phyloP scores from a whole-genome alignment of 2,888 invertebrate species.

The Pelosia muscerda region DNA sequence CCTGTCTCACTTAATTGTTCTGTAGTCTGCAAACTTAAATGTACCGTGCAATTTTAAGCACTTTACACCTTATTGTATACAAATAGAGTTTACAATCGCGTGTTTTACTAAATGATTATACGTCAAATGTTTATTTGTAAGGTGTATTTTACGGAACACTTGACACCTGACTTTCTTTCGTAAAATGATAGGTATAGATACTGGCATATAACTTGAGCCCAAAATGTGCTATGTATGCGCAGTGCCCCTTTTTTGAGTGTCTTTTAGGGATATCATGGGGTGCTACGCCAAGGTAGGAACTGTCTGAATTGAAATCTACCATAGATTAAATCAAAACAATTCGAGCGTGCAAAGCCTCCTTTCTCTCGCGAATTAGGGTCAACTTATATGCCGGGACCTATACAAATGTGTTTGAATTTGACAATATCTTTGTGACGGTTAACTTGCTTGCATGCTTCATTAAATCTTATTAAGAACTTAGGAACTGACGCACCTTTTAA shows the following conservation, averaged over 20 bases:
- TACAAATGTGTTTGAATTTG: conserved; percentile 40
- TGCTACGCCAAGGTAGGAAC: too few species aligned
- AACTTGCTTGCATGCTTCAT: conserved; percentile 27
- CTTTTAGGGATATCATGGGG: too few species aligned
- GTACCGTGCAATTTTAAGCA: conserved; percentile 10
- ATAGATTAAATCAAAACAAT: too few species aligned
- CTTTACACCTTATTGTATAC: conserved; percentile 24
- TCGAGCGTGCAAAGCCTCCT: too few species aligned
- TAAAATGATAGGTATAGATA: conserved; percentile 39
- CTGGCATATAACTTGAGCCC: too few species aligned
- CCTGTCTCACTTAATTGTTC: conserved; percentile 35
- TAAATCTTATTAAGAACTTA: conserved; percentile 13
- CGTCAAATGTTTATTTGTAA: not conserved
- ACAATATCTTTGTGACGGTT: conserved; percentile 39
- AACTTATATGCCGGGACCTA: too few species aligned
- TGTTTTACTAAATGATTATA: not conserved
- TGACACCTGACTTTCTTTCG: conserved; percentile 50
- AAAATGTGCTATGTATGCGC: too few species aligned
- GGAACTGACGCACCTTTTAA: conserved; percentile 8
- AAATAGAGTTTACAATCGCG: conserved; percentile 18
- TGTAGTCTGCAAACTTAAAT: conserved; percentile 24
- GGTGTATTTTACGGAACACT: conserved; percentile 36
- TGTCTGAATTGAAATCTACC: too few species aligned
- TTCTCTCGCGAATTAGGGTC: too few species aligned
- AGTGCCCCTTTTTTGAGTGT: too few species aligned